Base-by-base conservation (phyloP, 2,113 vertebrate genomes). In the Sceloporus tristichus region DNA sequence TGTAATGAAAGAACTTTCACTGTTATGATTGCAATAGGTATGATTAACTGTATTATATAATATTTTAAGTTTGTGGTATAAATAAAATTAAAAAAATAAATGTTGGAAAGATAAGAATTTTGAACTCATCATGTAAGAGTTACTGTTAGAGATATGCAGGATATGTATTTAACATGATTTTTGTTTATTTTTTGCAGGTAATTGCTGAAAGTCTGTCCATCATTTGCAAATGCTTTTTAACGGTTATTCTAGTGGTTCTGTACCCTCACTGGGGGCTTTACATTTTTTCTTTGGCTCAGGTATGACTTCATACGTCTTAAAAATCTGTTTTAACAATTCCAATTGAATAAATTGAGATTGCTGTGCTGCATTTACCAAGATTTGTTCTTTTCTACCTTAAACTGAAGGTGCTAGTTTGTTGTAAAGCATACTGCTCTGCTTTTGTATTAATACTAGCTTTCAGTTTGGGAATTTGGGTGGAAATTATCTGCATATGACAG, bases 201-300 rank as follows among this genome's bases (percentile, higher is more conserved):
- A 88, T 98, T 59, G 97, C 98, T 34, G 99, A 99, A 96, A 99
- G 99, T 93, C 94, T 98, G 82, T 98, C 98, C 0, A 95, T 99
- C 82, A 92, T 98, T 70, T 97, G 97, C 53, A 99, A 97, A 96
- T 99, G 99, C 85, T 4, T 97, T 74, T 88, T 99, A 66, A 98
- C 97, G 0, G 98, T 98, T 88, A 87, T 96, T 86, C 95, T 99
- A 86, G 98, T 99, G 85, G 92, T 98, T 9, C 95, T 97, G 79
- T 94, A 94, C 74, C 98, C 97, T 88, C 96, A 98, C 0, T 99
- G 98, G 98, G 98, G 98, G 5, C 97, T 99, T 34, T 97, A 98
- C 88, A 97, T 98, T 93, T 98, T 98, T 93, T 97, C 97, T 88
- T 81, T 97, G 87, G 98, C 99, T 87, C 99, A 99, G 97, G 99